Conservation (phyloP, 2,797 vertebrate genomes). For the Protonibea diacanthus region DNA sequence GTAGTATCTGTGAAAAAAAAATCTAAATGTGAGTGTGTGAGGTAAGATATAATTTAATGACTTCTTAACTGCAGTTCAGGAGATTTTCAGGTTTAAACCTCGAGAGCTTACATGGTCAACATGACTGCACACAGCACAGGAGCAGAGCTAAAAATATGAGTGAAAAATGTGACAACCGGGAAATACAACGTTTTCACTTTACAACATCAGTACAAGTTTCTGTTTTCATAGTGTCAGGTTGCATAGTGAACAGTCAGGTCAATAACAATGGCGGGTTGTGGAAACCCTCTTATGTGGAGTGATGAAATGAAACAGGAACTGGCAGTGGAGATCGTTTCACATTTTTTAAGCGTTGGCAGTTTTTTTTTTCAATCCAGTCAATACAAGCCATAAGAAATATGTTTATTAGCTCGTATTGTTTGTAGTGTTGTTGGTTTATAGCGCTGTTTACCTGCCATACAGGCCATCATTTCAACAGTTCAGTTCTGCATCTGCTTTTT, state of each 20-base stretch:
- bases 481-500: not conserved
- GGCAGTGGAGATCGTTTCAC: not conserved
- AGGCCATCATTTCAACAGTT: slow-evolving; percentile 1
- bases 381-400: not conserved
- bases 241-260: not conserved
- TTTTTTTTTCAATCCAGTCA: not conserved
- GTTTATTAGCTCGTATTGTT: slow-evolving; percentile 3
- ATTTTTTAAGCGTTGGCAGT: not conserved
- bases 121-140: not conserved
- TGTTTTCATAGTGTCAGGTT: not conserved
- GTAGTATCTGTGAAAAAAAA: slow-evolving; percentile 6
- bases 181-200: not conserved
- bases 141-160: not conserved
- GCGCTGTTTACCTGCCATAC: not conserved
- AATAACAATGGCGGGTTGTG: not conserved
- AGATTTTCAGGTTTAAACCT: slow-evolving; percentile 9
- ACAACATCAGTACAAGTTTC: not conserved
- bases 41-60: not conserved
- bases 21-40: not conserved
- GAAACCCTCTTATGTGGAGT: not conserved
- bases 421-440: slow-evolving; percentile 1
- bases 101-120: not conserved
- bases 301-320: not conserved
- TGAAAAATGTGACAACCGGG: not conserved
- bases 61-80: not conserved